These are phyloP conservation scores for Adelges cooleyi DNA, from an alignment of 1,140 invertebrate genomes.

Conservation along the genomic window DNA sequence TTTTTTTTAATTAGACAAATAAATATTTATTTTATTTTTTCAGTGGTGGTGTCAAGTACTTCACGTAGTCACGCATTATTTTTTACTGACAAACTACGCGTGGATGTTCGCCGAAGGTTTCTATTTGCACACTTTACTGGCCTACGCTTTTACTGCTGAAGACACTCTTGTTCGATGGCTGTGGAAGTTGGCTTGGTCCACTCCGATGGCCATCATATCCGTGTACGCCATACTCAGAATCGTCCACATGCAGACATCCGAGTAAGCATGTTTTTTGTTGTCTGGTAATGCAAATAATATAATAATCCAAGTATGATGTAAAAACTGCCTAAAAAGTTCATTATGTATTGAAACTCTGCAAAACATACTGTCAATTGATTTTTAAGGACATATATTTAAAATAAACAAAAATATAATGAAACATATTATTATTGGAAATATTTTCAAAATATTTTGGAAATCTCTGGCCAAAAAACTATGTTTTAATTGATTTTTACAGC, in stretches of 20 bases:
- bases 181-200: slow-evolving; percentile 71
- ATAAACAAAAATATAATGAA: no score
- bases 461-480: no score
- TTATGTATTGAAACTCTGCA: no score
- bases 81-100: slow-evolving; percentile 82
- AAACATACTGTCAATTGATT: no score
- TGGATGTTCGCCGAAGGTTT: slow-evolving; percentile 93
- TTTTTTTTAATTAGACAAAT: background rate
- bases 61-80: slow-evolving; percentile 77
- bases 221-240: slow-evolving; percentile 53
- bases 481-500: no score
- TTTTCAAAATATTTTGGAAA: no score
- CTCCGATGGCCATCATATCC: slow-evolving; percentile 56
- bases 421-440: no score
- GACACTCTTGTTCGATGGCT: slow-evolving; percentile 69
- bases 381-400: no score
- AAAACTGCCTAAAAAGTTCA: no score
- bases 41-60: slow-evolving; percentile 69
- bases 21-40: slow-evolving; percentile 28
- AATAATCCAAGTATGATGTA: no score
- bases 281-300: no score
- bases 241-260: slow-evolving; percentile 43
- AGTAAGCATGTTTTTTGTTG: slow-evolving; percentile 50
- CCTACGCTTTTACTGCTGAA: slow-evolving; percentile 81
- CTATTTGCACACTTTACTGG: slow-evolving; percentile 84